These are phyloP conservation scores for Phaenicophaeus curvirostris DNA, from an alignment of 2,797 vertebrate species.

Conservation along the genomic window DNA sequence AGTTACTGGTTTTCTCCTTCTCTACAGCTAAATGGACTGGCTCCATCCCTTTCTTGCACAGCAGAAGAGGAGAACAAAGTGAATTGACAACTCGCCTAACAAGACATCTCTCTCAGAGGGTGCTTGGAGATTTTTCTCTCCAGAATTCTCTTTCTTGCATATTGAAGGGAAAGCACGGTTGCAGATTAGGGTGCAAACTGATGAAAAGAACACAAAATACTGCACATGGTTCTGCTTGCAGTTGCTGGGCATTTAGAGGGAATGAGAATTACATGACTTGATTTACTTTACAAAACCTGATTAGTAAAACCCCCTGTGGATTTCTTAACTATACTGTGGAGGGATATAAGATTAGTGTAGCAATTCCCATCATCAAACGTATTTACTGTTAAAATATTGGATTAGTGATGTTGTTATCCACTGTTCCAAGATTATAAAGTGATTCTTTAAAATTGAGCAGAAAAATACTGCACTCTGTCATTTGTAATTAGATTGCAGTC, in stretches of 20 bases:
- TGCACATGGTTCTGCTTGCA: neutral
- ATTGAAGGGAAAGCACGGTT: neutral
- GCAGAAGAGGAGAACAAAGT: neutral
- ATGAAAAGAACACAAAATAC: neutral
- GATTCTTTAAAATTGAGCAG: constrained; percentile 68
- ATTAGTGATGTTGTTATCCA: constrained; percentile 74
- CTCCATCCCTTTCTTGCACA: neutral
- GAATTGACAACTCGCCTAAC: neutral
- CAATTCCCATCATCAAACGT: constrained; percentile 75
- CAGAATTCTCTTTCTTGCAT: neutral
- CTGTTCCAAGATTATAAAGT: constrained; percentile 72
- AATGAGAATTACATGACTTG: constrained; percentile 63
- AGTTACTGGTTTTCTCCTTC: neutral
- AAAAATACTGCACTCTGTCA: constrained; percentile 51
- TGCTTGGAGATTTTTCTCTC: neutral
- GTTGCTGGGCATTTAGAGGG: constrained; percentile 31
- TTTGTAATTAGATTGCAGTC: constrained; percentile 60
- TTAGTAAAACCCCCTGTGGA: constrained; percentile 67
- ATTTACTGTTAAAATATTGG: constrained; percentile 77
- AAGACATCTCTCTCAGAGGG: neutral
- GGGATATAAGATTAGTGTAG: constrained; percentile 72
- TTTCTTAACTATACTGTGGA: constrained; percentile 66
- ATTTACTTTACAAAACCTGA: constrained; percentile 74
- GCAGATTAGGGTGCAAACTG: neutral
- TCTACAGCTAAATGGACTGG: neutral